Evolutionary conservation across 2,113 vertebrate genomes (phyloP), one percentile per base, ranked within the genome.

Genomic region (Ochotona curzoniae): DNA sequence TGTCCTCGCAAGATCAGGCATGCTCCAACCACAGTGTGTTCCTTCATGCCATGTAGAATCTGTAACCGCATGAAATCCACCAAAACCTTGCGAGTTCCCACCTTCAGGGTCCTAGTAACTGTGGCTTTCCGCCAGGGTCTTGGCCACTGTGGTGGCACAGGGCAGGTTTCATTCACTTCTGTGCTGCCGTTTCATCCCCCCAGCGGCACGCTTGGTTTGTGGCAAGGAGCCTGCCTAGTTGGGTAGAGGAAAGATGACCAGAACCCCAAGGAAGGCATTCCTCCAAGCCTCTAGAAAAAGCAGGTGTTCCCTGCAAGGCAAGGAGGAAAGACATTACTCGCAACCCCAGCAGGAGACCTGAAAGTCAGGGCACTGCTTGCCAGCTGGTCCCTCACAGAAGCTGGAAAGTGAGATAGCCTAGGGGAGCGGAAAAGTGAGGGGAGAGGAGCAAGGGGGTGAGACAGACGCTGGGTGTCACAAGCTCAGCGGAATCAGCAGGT

Each of bases 131-230:
- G 63, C 49, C 20, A 54, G 49, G 70, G 35, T 44, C 38, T 44
- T 44, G 38, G 38, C 38, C 38, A 98, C 98, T 97, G 96, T 98
- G 89, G 97, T 99, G 94, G 98, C 98, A 95, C 98, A 99, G 98
- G 98, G 98, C 99, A 75, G 38, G 49, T 95, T 75, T 90, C 23
- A 94, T 94, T 95, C 87, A 32, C 96, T 79, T 94, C n/a, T 81
- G 87, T 92, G 73, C 87, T 94, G 32, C 57, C 61, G 11, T 44
- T 13, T 26, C 66, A 21, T 21, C 23, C 70, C 61, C 35, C 63
- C 15, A 26, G 2, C 7, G 4, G 18, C 54, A 2, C 51, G 32
- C 32, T 60, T 64, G 64, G 10, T 5, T 2, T n/a, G 9, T 30
- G 0, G 4, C 23, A n/a, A 12, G 21, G 38, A 23, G 7, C 15